Evolutionary conservation across 2,797 vertebrate genomes (phyloP).

Genomic region (Dendrocincla fuliginosa): DNA sequence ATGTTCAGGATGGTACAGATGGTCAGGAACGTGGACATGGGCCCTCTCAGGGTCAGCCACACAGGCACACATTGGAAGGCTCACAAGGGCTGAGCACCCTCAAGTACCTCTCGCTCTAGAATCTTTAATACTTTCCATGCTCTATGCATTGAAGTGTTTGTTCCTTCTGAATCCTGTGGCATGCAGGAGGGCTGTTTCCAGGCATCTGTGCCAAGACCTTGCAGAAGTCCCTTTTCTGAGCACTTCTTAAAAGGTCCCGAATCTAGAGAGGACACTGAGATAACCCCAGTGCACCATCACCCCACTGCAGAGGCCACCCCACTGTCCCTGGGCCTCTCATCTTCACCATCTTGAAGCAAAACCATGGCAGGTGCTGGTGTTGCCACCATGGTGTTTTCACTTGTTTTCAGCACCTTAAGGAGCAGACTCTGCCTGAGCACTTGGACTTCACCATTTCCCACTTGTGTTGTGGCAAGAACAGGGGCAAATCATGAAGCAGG

Average conservation of each 20-base stretch:
- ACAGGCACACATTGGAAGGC: not conserved
- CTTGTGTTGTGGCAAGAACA: not conserved
- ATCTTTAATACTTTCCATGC: not conserved
- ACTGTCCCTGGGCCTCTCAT: not conserved
- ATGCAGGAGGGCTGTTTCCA: not conserved
- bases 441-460: not conserved
- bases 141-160: not conserved
- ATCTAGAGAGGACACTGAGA: not conserved
- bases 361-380: rapidly evolving
- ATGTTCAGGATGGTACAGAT: not conserved
- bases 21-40: not conserved
- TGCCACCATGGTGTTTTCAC: not conserved
- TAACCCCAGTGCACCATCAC: not conserved
- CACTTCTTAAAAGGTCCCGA: not conserved
- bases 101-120: not conserved
- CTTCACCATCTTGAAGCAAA: not conserved
- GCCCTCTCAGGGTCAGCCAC: not conserved
- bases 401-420: not conserved
- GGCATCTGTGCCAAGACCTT: not conserved
- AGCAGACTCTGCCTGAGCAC: not conserved
- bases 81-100: not conserved
- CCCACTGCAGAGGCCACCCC: not conserved
- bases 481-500: not conserved
- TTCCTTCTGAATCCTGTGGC: not conserved
- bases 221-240: not conserved